Base-by-base conservation (phyloP, 2,888 invertebrate genomes). In the Sthenelais limicola region DNA sequence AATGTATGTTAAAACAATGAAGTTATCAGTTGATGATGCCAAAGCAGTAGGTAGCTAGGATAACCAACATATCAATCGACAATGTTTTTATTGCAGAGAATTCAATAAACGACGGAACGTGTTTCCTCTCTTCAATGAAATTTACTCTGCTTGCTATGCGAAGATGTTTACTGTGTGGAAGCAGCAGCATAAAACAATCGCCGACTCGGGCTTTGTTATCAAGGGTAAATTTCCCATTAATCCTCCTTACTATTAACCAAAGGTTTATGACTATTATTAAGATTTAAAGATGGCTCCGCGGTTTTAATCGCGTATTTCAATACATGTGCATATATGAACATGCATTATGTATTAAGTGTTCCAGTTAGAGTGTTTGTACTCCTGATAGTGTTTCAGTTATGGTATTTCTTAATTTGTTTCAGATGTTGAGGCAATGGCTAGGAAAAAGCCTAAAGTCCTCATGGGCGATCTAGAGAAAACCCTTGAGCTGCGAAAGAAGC, bases 201-300 rank as follows among this genome's bases (percentile, higher is more conserved):
- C 84, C 71, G 89, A 90, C 80, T 89, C 89, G 9, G 90, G 90
- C 43, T 88, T 84, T 82, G 87, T 90, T 15, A 81, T 90, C 1
- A 89, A 89, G 88, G 89, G 90, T 90, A 32, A 5, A 7, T 12
- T 28, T 1, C 35, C 24, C 24, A 12, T 62, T n/a, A 24, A 7
- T 21, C 9, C 32, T 21, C 9, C 24, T 9, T 9, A 52, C n/a
- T n/a, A 49, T 49, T 12, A 21, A 24, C 43, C 49, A 21, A 49
- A 21, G 24, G n/a, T 49, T 5, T 7, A 21, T 51, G 7, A 21
- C 9, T 51, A 12, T n/a, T 51, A 7, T 51, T 51, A 5, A 51
- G 12, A 21, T n/a, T 12, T 51, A 7, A 5, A 12, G 21, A 51
- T 51, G 9, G 51, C 18, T 12, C 5, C 9, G 24, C 21, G 21